A percentile compares a stretch with the other conserved stretches of the same genome.
Conservation (phyloP, 2,113 vertebrate genomes). For the Girardinichthys multiradiatus region DNA sequence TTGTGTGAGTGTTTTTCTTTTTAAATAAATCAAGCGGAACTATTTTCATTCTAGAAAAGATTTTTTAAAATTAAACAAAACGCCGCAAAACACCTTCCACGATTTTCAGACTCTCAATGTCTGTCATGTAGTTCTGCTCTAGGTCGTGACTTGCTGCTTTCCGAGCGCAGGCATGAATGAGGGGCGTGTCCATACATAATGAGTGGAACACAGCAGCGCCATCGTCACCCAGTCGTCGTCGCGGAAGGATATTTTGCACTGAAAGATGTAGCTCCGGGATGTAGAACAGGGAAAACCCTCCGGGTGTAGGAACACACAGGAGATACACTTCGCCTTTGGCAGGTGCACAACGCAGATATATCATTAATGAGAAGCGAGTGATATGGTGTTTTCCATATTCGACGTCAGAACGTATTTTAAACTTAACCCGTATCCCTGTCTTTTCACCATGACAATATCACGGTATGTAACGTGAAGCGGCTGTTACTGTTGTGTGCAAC, state of each 20-base stretch:
- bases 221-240: constrained; percentile 53
- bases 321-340: constrained; percentile 49
- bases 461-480: constrained; percentile 53
- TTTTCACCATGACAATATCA: constrained; percentile 38
- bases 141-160: background rate
- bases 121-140: background rate
- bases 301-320: constrained; percentile 64
- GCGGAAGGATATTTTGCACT: constrained; percentile 68
- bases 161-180: background rate
- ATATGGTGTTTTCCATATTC: constrained; percentile 1
- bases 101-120: background rate
- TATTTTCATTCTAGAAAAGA: too few relatives aligned
- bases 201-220: constrained; percentile 24
- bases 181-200: constrained; percentile 34
- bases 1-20: too few relatives aligned
- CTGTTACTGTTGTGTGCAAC: background rate
- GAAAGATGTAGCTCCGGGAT: constrained; percentile 67
- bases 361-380: constrained; percentile 8
- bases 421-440: background rate
- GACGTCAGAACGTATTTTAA: background rate
- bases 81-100: background rate
- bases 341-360: constrained; percentile 63
- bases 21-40: too few relatives aligned
- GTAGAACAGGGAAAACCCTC: constrained; percentile 42
- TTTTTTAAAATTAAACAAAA: too few relatives aligned